Conservation (phyloP, 92 coral and sea anemone genomes). For the Pocillopora grandis region DNA sequence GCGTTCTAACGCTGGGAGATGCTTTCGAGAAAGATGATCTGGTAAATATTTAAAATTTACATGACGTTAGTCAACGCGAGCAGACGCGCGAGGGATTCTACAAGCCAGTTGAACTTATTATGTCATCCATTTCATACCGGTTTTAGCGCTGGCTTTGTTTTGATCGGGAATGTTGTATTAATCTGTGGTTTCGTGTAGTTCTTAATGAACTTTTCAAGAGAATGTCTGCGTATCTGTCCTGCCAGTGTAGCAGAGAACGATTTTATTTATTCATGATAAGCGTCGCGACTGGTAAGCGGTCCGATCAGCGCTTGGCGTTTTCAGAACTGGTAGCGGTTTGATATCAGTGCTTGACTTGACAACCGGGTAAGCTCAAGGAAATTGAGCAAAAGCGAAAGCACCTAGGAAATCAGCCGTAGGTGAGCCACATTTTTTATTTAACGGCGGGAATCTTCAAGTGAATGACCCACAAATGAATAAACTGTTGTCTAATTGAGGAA, state of each 20-base stretch:
- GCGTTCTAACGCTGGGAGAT: background rate
- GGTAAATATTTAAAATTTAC: background rate
- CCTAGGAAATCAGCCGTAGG: conserved; percentile 5
- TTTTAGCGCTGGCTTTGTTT: background rate
- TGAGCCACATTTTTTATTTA: background rate
- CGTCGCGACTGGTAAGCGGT: conserved; percentile 11
- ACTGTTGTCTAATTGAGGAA: background rate
- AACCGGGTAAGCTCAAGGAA: background rate
- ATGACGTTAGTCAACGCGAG: background rate
- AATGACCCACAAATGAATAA: background rate
- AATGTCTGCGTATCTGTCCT: background rate
- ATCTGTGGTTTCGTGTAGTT: background rate
- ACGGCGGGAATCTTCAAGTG: background rate
- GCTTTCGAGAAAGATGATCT: background rate
- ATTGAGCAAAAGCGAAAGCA: background rate
- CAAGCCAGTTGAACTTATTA: background rate
- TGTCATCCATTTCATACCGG: background rate
- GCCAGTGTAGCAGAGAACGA: background rate
- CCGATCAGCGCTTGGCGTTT: background rate
- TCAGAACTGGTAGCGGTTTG: background rate
- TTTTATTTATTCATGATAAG: conserved; percentile 35
- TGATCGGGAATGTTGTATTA: background rate
- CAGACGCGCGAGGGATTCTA: too few relatives aligned
- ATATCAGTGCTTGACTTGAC: background rate
- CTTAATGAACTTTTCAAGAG: background rate